These are phyloP conservation scores for Phoeniculus purpureus DNA, from an alignment of 2,797 vertebrate species.

Conservation along the genomic window DNA sequence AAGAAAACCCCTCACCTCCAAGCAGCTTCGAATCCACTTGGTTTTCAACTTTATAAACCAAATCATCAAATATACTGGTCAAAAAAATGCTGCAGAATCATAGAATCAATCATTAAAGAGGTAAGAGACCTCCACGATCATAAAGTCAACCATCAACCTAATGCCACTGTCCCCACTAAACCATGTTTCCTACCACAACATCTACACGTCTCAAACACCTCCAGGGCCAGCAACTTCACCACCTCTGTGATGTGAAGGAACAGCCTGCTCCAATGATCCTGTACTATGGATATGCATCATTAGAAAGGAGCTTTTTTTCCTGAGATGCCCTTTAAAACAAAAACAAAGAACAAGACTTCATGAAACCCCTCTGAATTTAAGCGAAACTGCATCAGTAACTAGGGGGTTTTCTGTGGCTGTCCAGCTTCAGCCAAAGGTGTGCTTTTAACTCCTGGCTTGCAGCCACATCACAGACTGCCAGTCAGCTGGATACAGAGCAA, in stretches of 20 bases:
- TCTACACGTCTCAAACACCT: too few species aligned
- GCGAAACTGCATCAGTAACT: not conserved
- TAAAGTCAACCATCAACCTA: too few species aligned
- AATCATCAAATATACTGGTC: not conserved
- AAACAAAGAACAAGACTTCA: not conserved
- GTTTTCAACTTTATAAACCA: not conserved
- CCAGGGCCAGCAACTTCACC: too few species aligned
- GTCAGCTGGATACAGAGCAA: not conserved
- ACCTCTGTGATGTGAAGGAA: too few species aligned
- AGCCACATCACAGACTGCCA: not conserved
- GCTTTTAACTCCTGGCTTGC: not conserved
- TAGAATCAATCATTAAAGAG: too few species aligned
- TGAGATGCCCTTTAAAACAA: not conserved
- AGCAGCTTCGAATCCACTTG: not conserved
- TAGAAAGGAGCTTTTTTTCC: not conserved
- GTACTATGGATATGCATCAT: not conserved
- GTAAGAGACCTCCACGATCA: too few species aligned
- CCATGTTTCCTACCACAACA: too few species aligned
- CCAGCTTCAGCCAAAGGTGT: not conserved
- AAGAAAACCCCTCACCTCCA: not conserved
- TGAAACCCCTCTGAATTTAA: not conserved
- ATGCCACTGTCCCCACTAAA: too few species aligned
- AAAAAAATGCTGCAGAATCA: not conserved
- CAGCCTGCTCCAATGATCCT: too few species aligned
- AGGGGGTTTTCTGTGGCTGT: not conserved